Base-by-base conservation (phyloP, 1,140 invertebrate genomes). In the Drosophila obscura region DNA sequence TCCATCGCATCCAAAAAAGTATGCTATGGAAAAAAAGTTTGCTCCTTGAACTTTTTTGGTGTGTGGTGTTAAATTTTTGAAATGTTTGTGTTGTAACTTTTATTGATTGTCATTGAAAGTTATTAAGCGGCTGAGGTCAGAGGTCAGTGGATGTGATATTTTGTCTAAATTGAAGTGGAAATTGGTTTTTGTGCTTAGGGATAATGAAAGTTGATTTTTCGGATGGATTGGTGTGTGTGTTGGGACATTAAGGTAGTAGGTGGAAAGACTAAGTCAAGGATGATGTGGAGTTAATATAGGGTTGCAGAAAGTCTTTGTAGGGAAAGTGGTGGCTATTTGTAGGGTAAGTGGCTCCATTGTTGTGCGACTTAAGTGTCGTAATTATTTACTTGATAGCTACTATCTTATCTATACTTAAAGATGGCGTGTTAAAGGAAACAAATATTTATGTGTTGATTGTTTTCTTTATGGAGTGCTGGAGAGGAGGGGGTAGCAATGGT, bases 1-100 rank as follows among this genome's bases (percentile, higher is more conserved):
- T 39, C 4, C 35, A 39, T 13, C 35, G 11, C 35, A 39, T 39
- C 45, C 61, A 52, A 2, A 53, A 83, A 83, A 75, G 80, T 79
- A 59, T 79, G 76, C 80, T 64, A 61, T 5, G 22, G 31, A 60
- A 61, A 11, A 60, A 60, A 71, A 53, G 15, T 61, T 76, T 67
- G 9, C 35, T 44, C 24, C 46, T 16, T 35, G 35, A 58, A 59
- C 31, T 77, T 62, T 41, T 45, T n/a, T 35, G 9, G 31, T 9
- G 8, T 39, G 35, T 11, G 35, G 11, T 39, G 35, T 28, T 58
- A 52, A 9, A 63, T 80, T 75, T 61, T 55, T 41, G 41, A 41
- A 68, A 58, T 61, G 67, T 50, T 58, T 67, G 41, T 49, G 35
- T 57, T 24, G 7, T 7, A 69, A 69, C 64, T 69, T 69, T 69